These are phyloP conservation scores for Chascanopsetta lugubris DNA, from an alignment of 2,113 vertebrate genomes.

Conservation along the genomic window DNA sequence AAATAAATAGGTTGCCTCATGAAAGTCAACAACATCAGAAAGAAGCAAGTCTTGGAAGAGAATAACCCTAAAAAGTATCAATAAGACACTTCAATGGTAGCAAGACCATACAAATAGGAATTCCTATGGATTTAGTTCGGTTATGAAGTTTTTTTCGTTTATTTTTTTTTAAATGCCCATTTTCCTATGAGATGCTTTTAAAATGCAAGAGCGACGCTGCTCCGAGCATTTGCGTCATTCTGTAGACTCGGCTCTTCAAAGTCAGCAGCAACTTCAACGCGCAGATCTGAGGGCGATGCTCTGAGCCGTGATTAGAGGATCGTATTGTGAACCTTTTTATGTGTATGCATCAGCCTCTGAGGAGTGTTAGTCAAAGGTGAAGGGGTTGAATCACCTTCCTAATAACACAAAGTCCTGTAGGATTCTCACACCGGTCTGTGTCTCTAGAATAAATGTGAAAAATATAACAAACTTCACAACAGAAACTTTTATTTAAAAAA, in stretches of 20 bases:
- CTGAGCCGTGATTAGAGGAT: background rate
- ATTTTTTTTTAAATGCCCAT: background rate
- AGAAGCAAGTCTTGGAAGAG: background rate
- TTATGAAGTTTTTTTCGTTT: background rate
- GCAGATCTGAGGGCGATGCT: background rate
- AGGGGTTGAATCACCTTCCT: too few species aligned
- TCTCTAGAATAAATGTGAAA: too few species aligned
- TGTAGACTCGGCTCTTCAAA: slow-evolving; percentile 18
- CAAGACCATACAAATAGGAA: background rate
- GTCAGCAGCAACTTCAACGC: slow-evolving; percentile 7
- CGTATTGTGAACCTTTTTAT: too few species aligned
- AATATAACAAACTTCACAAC: too few species aligned
- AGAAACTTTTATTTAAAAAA: too few species aligned
- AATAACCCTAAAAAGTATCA: background rate
- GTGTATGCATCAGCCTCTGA: too few species aligned
- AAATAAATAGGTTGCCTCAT: background rate
- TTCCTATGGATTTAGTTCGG: background rate
- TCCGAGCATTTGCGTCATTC: background rate
- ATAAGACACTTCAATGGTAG: background rate
- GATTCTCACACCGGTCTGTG: too few species aligned
- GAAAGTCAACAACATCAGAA: background rate
- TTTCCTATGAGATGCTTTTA: slow-evolving; percentile 3
- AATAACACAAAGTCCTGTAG: too few species aligned
- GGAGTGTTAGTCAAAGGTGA: too few species aligned
- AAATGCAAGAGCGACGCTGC: background rate